Evolutionary conservation across 2,797 vertebrate genomes (phyloP), one percentile per base, ranked within the genome.

Genomic region (Lepus oiostolus): DNA sequence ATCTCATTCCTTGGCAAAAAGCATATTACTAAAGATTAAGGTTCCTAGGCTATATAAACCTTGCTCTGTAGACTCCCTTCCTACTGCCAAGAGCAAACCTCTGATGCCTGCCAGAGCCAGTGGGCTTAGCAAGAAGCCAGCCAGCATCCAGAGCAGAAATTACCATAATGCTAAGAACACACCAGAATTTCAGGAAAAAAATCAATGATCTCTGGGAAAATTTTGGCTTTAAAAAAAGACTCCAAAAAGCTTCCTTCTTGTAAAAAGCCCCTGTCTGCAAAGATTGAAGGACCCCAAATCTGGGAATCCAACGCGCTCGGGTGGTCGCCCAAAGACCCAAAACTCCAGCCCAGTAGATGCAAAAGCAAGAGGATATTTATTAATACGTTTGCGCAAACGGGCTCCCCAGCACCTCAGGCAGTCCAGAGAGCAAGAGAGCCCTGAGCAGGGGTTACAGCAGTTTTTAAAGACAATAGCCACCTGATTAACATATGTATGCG

Each of bases 201-300:
- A 99, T 99, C 98, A 99, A 98, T 74, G 98, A 99, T 75, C 98
- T 99, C 12, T 99, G 99, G 99, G 99, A 98, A 94, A 99, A 98
- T 96, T 99, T 99, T 96, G 98, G 99, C 11, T 99, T 99, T 98
- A n/a, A 99, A 98, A 97, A 99, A 98, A 97, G 98, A 99, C 7
- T 97, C 96, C 35, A 98, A 98, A 85, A 99, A 98, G 96, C 97
- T 99, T 90, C 92, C 88, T 32, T 89, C 98, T 28, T 98, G 93
- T 97, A 98, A 98, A 91, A 99, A 98, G 96, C 96, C 99, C 0
- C 97, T 99, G 97, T 99, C 99, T 96, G 99, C 99, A 98, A n/a
- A n/a, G n/a, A n/a, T n/a, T n/a, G n/a, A n/a, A n/a, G n/a, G n/a
- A n/a, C n/a, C n/a, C n/a, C n/a, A n/a, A n/a, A n/a, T n/a, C n/a